Evolutionary conservation across 2,113 vertebrate genomes (phyloP).

Genomic region (Podocnemis expansa): DNA sequence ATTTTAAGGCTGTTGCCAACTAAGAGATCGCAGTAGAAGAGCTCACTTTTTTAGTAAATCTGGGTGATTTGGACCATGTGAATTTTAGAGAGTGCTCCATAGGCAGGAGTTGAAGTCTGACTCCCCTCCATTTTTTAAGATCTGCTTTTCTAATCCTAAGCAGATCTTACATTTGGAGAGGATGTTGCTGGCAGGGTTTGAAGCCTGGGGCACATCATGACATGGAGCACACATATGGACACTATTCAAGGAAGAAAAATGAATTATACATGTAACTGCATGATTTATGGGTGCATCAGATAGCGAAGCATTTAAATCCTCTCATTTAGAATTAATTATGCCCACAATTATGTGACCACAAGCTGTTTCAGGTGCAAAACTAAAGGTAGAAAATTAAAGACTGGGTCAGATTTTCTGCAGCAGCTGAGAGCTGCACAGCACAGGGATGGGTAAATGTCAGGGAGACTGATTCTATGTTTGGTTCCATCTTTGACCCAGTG

Average conservation of each 20-base stretch:
- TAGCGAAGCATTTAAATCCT: background rate
- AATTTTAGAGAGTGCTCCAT: too few species aligned
- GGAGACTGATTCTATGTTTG: background rate
- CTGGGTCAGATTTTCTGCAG: background rate
- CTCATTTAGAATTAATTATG: background rate
- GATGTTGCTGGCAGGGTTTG: too few species aligned
- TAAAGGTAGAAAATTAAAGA: background rate
- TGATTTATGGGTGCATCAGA: background rate
- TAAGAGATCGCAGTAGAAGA: too few species aligned
- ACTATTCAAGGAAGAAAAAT: background rate
- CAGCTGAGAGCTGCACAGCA: background rate
- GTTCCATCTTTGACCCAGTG: fast-evolving
- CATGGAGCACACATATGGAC: background rate
- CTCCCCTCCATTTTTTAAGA: too few species aligned
- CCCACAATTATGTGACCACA: background rate
- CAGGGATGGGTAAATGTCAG: background rate
- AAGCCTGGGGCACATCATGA: background rate
- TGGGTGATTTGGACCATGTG: too few species aligned
- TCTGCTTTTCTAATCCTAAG: too few species aligned
- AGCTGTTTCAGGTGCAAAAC: background rate
- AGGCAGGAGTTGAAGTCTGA: too few species aligned
- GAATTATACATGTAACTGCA: background rate
- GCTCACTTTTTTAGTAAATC: too few species aligned
- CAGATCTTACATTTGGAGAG: too few species aligned
- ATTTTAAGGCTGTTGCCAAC: too few species aligned